A percentile compares a stretch with the other conserved stretches of the same genome.
Evolutionary conservation across 2,888 invertebrate species (phyloP).

Genomic region (Bruchidius siliquastri): DNA sequence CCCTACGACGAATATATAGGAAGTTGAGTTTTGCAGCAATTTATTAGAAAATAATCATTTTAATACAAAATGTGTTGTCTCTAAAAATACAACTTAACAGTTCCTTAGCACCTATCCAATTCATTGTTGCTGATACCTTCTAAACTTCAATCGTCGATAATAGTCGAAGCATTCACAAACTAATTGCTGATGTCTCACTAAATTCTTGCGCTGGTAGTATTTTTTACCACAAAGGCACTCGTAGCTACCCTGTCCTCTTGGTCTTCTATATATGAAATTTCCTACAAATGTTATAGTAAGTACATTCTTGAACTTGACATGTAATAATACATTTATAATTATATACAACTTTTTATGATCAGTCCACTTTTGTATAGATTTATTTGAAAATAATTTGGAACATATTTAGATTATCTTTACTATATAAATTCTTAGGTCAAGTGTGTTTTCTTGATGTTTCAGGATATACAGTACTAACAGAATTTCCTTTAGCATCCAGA

Average conservation of each 20-base stretch:
- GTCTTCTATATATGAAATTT: constrained; percentile 17
- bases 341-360: too few species aligned
- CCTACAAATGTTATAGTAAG: background rate
- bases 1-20: too few species aligned
- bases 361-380: too few species aligned
- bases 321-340: too few species aligned
- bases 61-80: background rate
- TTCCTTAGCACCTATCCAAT: background rate
- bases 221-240: constrained; percentile 29
- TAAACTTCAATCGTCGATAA: background rate
- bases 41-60: background rate
- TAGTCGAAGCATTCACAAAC: constrained; percentile 16
- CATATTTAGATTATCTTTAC: too few species aligned
- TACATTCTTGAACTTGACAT: background rate
- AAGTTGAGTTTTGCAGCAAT: background rate
- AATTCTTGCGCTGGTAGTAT: constrained; percentile 31
- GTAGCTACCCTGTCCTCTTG: constrained; percentile 29
- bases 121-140: background rate
- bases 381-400: too few species aligned
- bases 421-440: too few species aligned
- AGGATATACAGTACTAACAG: too few species aligned
- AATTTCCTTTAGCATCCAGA: too few species aligned
- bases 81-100: background rate
- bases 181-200: constrained; percentile 30
- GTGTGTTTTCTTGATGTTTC: too few species aligned